Percentiles rank a stretch among this genome's conserved stretches.
phyloP scores from a whole-genome alignment of 30 jellyfish, hydroid and myxozoan species.

The Turritopsis rubra region DNA sequence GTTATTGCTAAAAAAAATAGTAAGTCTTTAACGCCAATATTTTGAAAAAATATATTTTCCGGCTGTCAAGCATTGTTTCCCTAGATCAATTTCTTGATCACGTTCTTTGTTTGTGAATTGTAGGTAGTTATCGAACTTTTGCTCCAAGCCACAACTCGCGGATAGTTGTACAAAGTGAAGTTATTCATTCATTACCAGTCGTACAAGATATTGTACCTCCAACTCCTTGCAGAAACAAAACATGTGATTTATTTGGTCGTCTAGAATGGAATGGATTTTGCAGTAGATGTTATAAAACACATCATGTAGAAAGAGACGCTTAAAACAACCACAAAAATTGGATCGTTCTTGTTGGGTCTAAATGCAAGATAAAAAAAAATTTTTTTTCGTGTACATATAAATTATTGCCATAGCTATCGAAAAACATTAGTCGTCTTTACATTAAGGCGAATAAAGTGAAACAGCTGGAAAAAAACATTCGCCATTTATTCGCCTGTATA shows the following conservation, averaged over 20 bases:
- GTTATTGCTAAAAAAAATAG: not conserved
- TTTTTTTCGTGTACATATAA: too few relatives aligned
- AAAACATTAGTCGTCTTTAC: too few relatives aligned
- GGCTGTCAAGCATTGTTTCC: not conserved
- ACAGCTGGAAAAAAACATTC: too few relatives aligned
- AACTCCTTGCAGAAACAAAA: constrained; percentile 39
- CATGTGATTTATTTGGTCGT: constrained; percentile 59
- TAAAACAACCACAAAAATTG: not conserved
- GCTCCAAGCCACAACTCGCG: not conserved
- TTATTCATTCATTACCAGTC: not conserved
- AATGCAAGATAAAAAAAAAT: too few relatives aligned
- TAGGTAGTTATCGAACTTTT: not conserved
- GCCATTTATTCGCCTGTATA: too few relatives aligned
- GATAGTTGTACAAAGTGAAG: not conserved
- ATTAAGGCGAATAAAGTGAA: too few relatives aligned
- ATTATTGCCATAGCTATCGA: too few relatives aligned
- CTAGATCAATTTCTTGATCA: too few relatives aligned
- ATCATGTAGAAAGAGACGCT: constrained; percentile 5
- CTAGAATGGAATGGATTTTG: constrained; percentile 67
- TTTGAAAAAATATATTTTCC: too few relatives aligned
- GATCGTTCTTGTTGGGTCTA: too few relatives aligned
- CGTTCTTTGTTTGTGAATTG: too few relatives aligned
- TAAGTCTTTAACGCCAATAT: not conserved
- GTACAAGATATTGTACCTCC: constrained; percentile 15
- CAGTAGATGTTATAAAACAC: constrained; percentile 48